Evolutionary conservation across 2,113 vertebrate species (phyloP).

Genomic region (Aldabrachelys gigantea): DNA sequence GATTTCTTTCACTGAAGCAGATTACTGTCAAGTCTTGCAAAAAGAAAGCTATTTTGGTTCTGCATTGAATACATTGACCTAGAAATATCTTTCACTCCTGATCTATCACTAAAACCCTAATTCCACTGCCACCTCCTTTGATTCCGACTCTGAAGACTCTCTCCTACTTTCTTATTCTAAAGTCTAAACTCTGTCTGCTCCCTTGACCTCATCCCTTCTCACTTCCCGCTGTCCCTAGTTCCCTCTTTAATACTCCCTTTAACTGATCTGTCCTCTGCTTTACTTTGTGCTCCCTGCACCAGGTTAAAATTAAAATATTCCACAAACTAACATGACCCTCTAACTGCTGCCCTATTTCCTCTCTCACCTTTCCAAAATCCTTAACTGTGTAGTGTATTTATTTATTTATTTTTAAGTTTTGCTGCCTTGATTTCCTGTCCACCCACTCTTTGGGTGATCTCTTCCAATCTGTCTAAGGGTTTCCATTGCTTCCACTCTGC

Average conservation of each 20-base stretch:
- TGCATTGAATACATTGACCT: background rate
- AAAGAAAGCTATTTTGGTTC: background rate
- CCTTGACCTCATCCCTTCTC: background rate
- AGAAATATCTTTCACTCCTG: background rate
- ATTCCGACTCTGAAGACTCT: background rate
- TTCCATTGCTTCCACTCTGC: conserved; percentile 3
- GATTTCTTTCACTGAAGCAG: background rate
- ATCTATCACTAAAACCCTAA: background rate
- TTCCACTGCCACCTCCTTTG: background rate
- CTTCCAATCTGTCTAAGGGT: background rate
- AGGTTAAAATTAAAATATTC: background rate
- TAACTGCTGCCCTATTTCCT: background rate
- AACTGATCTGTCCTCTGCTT: background rate
- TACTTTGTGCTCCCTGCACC: background rate
- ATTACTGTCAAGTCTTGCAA: background rate
- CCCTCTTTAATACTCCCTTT: background rate
- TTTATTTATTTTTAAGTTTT: background rate
- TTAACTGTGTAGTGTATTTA: background rate
- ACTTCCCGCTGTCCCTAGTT: background rate
- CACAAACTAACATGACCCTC: background rate
- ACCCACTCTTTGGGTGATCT: conserved; percentile 17
- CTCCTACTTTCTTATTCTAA: conserved; percentile 29
- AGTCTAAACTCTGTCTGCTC: background rate
- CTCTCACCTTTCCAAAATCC: conserved; percentile 46
- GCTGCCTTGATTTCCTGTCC: conserved; percentile 5